Evolutionary conservation across 1,140 invertebrate species (phyloP), one percentile per base, ranked within the genome.

Genomic region (Cotesia typhae): DNA sequence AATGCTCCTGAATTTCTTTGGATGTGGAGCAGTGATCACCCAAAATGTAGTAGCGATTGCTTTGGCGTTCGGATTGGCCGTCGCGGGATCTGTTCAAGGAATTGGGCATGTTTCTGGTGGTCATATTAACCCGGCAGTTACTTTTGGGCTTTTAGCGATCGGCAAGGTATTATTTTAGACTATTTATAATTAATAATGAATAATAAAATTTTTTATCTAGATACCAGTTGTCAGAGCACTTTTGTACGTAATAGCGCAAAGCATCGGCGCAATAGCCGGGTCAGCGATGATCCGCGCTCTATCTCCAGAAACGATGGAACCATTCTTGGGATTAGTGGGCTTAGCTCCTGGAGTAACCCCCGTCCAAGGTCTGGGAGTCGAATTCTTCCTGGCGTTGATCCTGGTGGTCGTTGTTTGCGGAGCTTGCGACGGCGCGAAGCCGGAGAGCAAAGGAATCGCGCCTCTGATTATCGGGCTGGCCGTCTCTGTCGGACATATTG

Each of bases 121-220:
- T 35, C 96, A 97, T 82, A 89, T 98, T 59, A 98, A 98, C 88
- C 96, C 96, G 0, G 95, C 95, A 0, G 95, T 97, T 10, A 96
- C 95, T 0, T 86, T 89, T 3, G 95, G 92, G 2, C 89, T 97
- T 80, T 82, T 95, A 37, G 91, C 92, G 5, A 92, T 93, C 17
- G 93, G 95, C 14, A 92, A 93, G 80, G 92, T 96, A 64, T 89
- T 41, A 28, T 7, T 60, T 35, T 17, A 17, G 17, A 17, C 17
- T 28, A 35, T 35, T 35, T 9, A 28, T 36, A 35, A 36, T 60
- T 5, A 60, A 36, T 60, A 60, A 36, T 37, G 35, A 37, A 17
- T 7, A 38, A 3, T 53, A 61, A 41, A 35, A 68, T 67, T 20
- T 63, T 67, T 81, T n/a, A 4, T 70, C 7, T 51, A 87, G 85